These are phyloP conservation scores for Hermaeophaga mercurialis DNA, from an alignment of 2,888 invertebrate genomes.

Conservation along the genomic window DNA sequence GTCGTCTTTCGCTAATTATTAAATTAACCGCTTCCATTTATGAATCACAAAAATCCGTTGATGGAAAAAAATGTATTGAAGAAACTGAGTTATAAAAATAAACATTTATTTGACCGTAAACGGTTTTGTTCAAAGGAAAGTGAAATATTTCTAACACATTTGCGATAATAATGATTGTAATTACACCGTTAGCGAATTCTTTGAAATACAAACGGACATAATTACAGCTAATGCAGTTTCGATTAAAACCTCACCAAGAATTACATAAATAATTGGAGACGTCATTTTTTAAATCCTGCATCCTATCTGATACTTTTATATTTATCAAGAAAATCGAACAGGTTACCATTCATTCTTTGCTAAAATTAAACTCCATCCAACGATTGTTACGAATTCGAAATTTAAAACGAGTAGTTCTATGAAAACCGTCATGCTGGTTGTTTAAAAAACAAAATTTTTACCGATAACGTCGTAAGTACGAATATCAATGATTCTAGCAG, in stretches of 20 bases:
- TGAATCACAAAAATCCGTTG: constrained; percentile 23
- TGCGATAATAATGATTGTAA: constrained; percentile 28
- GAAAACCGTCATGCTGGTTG: too few species aligned
- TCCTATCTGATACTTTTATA: not conserved
- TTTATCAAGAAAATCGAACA: constrained; percentile 2
- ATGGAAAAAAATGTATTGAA: constrained; percentile 24
- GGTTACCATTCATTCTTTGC: too few species aligned
- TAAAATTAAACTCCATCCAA: too few species aligned
- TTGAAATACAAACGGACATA: constrained; percentile 21
- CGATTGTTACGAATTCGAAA: too few species aligned
- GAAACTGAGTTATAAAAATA: constrained; percentile 30
- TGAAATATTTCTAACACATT: constrained; percentile 34
- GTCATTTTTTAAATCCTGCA: constrained; percentile 2
- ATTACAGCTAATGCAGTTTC: constrained; percentile 13
- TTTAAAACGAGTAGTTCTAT: too few species aligned
- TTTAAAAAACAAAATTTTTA: too few species aligned
- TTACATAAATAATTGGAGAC: constrained; percentile 13
- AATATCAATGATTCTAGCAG: too few species aligned
- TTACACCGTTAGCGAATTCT: constrained; percentile 28
- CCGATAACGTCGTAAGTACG: too few species aligned
- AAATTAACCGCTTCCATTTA: constrained; percentile 34
- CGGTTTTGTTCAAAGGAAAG: constrained; percentile 29
- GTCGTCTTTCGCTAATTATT: constrained; percentile 36
- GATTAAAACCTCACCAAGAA: constrained; percentile 17
- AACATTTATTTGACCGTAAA: constrained; percentile 23